A percentile compares a stretch with the other conserved stretches of the same genome.
These are phyloP conservation scores for Chaetodon auriga DNA, from an alignment of 2,113 vertebrate species.

Conservation along the genomic window DNA sequence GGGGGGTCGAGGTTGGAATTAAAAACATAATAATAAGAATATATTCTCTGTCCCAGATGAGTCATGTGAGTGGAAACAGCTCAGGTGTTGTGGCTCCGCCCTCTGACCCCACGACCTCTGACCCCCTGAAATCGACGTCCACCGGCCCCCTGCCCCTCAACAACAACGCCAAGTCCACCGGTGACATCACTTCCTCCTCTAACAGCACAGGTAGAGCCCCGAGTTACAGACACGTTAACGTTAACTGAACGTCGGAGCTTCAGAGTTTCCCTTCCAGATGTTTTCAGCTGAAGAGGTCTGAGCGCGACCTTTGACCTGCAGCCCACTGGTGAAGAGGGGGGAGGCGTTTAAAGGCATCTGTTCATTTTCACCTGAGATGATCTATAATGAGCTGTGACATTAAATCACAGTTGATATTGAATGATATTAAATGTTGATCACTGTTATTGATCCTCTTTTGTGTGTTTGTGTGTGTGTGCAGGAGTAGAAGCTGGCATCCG, in stretches of 20 bases:
- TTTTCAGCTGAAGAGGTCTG: too few species aligned
- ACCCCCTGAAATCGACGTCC: constrained; percentile 6
- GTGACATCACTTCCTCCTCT: constrained; percentile 73
- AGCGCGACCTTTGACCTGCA: too few species aligned
- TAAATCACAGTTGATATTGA: too few species aligned
- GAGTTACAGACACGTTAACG: too few species aligned
- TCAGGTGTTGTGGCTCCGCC: constrained; percentile 74
- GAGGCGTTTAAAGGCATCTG: too few species aligned
- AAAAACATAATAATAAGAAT: too few species aligned
- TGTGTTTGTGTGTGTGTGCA: constrained; percentile 52
- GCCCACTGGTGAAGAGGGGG: too few species aligned
- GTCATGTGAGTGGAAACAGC: constrained; percentile 79
- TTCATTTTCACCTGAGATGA: too few species aligned
- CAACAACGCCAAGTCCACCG: constrained; percentile 71
- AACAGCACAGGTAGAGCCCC: constrained; percentile 35
- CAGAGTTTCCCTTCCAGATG: too few species aligned
- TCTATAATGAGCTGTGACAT: too few species aligned
- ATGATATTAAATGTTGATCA: not conserved
- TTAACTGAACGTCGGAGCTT: too few species aligned
- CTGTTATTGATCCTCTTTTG: not conserved
- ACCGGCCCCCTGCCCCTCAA: constrained; percentile 79
- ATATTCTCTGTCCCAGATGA: constrained; percentile 78
- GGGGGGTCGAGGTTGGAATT: too few species aligned
- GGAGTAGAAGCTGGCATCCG: constrained; percentile 84
- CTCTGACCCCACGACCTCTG: constrained; percentile 8